Conservation (phyloP, 2,797 vertebrate species). For the Erethizon dorsatum region DNA sequence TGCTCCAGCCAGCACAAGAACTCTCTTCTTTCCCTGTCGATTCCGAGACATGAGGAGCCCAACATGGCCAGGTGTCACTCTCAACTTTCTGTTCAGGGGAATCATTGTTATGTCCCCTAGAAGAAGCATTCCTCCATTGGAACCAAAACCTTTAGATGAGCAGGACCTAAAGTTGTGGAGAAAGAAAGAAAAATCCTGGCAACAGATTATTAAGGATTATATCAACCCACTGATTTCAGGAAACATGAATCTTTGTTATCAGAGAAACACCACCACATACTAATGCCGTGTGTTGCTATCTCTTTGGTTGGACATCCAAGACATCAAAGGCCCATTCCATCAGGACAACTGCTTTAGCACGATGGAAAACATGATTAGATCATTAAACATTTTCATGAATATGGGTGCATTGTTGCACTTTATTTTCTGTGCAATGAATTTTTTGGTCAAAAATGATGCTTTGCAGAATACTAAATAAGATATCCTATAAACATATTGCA, state of each 20-base stretch:
- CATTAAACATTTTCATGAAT: not conserved
- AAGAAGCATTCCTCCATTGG: not conserved
- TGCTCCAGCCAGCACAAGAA: not conserved
- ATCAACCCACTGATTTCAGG: not conserved
- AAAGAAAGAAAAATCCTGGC: not conserved
- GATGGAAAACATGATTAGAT: not conserved
- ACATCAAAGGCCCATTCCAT: not conserved
- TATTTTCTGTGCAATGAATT: constrained; percentile 20
- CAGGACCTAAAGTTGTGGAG: not conserved
- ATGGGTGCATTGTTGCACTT: not conserved
- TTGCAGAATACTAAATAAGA: not conserved
- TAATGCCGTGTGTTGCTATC: not conserved
- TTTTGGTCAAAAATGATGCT: not conserved
- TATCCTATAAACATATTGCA: not conserved
- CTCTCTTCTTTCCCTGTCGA: not conserved
- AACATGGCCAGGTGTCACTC: not conserved
- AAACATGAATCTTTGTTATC: not conserved
- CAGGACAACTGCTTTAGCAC: not conserved
- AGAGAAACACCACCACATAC: not conserved
- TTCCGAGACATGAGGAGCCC: not conserved
- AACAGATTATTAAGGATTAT: not conserved
- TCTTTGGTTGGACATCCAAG: not conserved
- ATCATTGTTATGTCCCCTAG: not conserved
- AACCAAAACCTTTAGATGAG: not conserved
- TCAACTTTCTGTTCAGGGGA: not conserved